These are phyloP conservation scores for Dromaius novaehollandiae DNA, from an alignment of 2,113 vertebrate species.

Conservation along the genomic window DNA sequence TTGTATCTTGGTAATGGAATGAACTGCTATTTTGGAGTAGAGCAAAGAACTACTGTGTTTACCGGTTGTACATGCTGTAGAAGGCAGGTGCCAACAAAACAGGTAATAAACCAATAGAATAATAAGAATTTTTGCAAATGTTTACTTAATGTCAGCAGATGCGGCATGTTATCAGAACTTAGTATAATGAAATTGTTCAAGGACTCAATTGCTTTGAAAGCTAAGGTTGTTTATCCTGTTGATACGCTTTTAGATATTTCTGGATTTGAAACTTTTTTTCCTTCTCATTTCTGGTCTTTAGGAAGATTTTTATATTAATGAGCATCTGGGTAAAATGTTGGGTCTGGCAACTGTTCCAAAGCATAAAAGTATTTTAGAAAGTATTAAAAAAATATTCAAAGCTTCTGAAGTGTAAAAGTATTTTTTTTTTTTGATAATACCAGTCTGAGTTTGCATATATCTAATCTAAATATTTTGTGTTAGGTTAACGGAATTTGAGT, in stretches of 20 bases:
- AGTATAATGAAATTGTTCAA: background rate
- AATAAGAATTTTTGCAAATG: background rate
- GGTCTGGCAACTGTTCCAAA: background rate
- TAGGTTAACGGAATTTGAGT: background rate
- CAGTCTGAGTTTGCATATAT: background rate
- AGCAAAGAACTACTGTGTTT: constrained; percentile 43
- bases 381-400: background rate
- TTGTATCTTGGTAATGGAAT: constrained; percentile 75
- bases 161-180: background rate
- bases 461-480: background rate
- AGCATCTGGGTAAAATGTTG: background rate
- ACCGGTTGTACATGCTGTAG: constrained; percentile 31
- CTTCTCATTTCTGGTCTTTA: background rate
- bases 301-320: background rate
- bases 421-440: background rate
- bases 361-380: background rate
- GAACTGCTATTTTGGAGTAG: constrained; percentile 56
- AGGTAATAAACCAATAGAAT: constrained; percentile 53
- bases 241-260: background rate
- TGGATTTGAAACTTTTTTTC: background rate
- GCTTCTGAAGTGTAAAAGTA: background rate
- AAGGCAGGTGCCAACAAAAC: background rate
- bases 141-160: background rate
- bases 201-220: background rate
- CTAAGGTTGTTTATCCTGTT: background rate